Percentiles rank a stretch among this genome's conserved stretches.
Evolutionary conservation across 2,113 vertebrate species (phyloP).

Genomic region (Rhabdornis inornatus): DNA sequence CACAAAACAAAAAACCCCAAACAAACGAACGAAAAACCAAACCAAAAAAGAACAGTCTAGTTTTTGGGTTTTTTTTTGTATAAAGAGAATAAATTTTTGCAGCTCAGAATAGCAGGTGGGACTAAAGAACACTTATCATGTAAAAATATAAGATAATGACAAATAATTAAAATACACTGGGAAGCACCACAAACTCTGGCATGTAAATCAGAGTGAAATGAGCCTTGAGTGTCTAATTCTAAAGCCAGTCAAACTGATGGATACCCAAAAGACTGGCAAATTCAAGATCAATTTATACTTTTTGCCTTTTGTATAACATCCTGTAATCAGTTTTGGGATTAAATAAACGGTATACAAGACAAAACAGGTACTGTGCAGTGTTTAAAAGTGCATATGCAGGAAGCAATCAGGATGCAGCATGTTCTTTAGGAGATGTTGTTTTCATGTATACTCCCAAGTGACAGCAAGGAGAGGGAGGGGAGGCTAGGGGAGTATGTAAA

Average conservation of each 20-base stretch:
- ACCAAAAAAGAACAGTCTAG: neutral
- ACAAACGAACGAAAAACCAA: neutral
- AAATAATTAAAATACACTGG: neutral
- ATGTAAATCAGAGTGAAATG: neutral
- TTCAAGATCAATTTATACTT: neutral
- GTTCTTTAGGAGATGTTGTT: neutral
- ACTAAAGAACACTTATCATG: neutral
- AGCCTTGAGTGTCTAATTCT: neutral
- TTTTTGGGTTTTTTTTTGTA: neutral
- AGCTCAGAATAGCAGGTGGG: neutral
- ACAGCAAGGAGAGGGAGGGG: neutral
- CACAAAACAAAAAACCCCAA: neutral
- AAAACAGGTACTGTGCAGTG: neutral
- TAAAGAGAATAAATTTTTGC: neutral
- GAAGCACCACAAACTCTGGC: neutral
- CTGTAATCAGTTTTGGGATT: neutral
- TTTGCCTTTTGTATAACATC: neutral
- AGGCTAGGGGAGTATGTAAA: accelerated
- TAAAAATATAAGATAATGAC: neutral
- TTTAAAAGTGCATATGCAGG: neutral
- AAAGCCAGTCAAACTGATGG: neutral
- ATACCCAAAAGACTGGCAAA: neutral
- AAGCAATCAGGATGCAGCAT: neutral
- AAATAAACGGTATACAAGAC: neutral
- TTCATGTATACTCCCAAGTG: neutral